A percentile compares a stretch with the other conserved stretches of the same genome.
Conservation (phyloP, 2,888 invertebrate genomes). For the Meteorus colon region DNA sequence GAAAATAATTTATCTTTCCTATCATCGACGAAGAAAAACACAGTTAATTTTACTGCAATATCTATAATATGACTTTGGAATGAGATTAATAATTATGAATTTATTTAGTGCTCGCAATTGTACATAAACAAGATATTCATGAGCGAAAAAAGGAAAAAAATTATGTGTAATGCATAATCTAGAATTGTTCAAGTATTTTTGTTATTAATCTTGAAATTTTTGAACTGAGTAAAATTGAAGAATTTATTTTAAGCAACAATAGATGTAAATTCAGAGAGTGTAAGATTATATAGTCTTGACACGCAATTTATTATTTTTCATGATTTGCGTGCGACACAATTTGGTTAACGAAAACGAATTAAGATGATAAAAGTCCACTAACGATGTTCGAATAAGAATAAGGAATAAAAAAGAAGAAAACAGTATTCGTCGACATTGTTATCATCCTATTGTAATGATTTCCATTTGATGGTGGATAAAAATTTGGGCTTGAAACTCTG, state of each 20-base stretch:
- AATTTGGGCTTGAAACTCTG: no score
- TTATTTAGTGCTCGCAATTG: constrained; percentile 18
- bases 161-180: not conserved
- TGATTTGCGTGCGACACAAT: not conserved
- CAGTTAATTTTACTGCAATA: constrained; percentile 7
- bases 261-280: not conserved
- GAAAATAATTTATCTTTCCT: constrained; percentile 14
- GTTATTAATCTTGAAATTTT: not conserved
- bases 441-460: not conserved
- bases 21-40: constrained; percentile 20
- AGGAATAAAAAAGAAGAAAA: not conserved
- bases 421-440: not conserved
- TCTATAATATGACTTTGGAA: constrained; percentile 3
- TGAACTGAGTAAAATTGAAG: not conserved
- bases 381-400: not conserved
- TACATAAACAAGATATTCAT: constrained; percentile 9
- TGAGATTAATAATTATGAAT: not conserved
- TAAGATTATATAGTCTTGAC: not conserved
- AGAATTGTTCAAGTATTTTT: not conserved
- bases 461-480: not conserved
- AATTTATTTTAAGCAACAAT: not conserved
- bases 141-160: not conserved
- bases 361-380: not conserved
- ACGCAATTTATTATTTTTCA: not conserved
- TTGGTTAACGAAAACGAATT: not conserved